Percentiles rank a stretch among this genome's conserved stretches.
Evolutionary conservation across 2,113 vertebrate genomes (phyloP).

Genomic region (Indicator maculatus): DNA sequence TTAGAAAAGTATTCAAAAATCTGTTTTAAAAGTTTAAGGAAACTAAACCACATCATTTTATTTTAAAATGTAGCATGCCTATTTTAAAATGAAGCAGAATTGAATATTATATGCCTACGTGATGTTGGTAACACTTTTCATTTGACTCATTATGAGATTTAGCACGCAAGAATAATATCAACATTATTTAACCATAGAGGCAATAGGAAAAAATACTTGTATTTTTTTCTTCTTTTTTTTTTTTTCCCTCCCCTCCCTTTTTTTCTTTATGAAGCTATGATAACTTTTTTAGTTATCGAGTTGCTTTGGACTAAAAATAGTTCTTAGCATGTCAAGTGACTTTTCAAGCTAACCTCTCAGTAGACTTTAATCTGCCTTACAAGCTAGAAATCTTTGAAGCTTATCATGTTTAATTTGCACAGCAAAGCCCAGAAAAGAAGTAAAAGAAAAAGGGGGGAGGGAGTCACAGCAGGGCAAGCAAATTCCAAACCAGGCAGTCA

Average conservation of each 20-base stretch:
- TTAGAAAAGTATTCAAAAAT: not conserved
- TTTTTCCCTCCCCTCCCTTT: no score
- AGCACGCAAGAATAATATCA: not conserved
- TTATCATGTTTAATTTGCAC: constrained; percentile 59
- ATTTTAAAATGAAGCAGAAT: not conserved
- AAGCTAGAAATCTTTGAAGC: constrained; percentile 59
- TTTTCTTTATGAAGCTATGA: not conserved
- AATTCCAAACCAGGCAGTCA: constrained; percentile 41
- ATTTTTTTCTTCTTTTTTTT: not conserved
- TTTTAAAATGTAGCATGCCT: not conserved
- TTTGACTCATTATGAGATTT: not conserved
- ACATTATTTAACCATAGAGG: not conserved
- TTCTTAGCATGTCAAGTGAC: constrained; percentile 24
- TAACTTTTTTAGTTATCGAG: not conserved
- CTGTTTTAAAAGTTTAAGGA: not conserved
- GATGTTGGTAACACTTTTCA: not conserved
- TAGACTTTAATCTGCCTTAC: constrained; percentile 60
- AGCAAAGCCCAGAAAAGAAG: constrained; percentile 50
- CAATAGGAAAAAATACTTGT: not conserved
- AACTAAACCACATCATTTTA: not conserved
- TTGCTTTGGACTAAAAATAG: constrained; percentile 51
- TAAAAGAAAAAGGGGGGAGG: not conserved
- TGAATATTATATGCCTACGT: not conserved
- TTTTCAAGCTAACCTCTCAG: constrained; percentile 49
- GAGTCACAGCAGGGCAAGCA: constrained; percentile 34